A percentile compares a stretch with the other conserved stretches of the same genome.
These are phyloP conservation scores for Auanema sp. DNA, from an alignment of 2,888 invertebrate species.

Conservation along the genomic window DNA sequence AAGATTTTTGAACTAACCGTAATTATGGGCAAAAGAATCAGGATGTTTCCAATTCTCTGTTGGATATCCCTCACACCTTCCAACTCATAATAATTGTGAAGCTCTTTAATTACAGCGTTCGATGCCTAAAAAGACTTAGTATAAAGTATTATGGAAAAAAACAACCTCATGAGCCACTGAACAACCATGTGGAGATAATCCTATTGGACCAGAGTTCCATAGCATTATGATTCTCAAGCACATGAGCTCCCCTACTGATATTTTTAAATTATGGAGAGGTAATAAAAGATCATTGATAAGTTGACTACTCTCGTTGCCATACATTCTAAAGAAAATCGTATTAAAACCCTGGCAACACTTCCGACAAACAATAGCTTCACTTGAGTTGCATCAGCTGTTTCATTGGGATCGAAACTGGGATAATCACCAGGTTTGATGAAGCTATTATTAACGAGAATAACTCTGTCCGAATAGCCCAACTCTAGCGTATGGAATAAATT, in stretches of 20 bases:
- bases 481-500: slow-evolving; percentile 59
- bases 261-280: slow-evolving; percentile 35
- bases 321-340: slow-evolving; percentile 43
- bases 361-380: slow-evolving; percentile 29
- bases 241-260: slow-evolving; percentile 50
- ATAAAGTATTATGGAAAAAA: not conserved
- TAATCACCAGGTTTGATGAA: slow-evolving; percentile 37
- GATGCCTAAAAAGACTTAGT: slow-evolving; percentile 38
- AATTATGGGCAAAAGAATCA: slow-evolving; percentile 46
- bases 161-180: slow-evolving; percentile 26
- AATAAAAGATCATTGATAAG: slow-evolving; percentile 45
- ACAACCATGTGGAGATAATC: slow-evolving; percentile 36
- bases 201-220: slow-evolving; percentile 56
- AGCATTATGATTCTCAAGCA: slow-evolving; percentile 53
- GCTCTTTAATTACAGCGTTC: slow-evolving; percentile 47
- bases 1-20: slow-evolving; percentile 28
- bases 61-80: slow-evolving; percentile 45
- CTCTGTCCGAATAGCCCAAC: slow-evolving; percentile 44
- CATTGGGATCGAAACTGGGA: slow-evolving; percentile 24
- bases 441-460: slow-evolving; percentile 41
- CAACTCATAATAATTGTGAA: slow-evolving; percentile 47
- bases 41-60: slow-evolving; percentile 41
- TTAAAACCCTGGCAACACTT: not conserved
- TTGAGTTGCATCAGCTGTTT: slow-evolving; percentile 24
- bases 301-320: slow-evolving; percentile 33